Evolutionary conservation across 2,888 invertebrate species (phyloP).

Genomic region (Orchesella flavescens): DNA sequence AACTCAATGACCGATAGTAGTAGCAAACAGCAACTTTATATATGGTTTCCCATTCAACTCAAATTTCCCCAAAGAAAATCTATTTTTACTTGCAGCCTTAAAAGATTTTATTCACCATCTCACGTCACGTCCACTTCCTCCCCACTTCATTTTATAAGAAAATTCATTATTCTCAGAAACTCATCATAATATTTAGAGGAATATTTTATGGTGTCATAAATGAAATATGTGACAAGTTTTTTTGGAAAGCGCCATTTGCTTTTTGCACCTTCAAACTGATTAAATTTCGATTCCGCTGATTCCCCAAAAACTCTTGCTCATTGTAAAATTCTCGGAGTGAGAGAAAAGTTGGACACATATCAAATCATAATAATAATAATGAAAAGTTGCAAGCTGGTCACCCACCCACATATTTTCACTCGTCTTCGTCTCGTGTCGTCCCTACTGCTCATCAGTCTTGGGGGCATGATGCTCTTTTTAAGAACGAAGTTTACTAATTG

Average conservation of each 20-base stretch:
- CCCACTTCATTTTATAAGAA: constrained; percentile 9
- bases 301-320: background rate
- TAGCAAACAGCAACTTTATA: background rate
- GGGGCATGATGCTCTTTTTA: background rate
- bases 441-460: too few species aligned
- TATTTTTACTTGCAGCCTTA: background rate
- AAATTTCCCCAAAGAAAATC: background rate
- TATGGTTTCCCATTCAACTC: too few species aligned
- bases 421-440: too few species aligned
- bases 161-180: background rate
- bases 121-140: background rate
- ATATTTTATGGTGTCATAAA: constrained; percentile 57
- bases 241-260: constrained; percentile 18
- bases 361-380: too few species aligned
- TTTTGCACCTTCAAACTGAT: background rate
- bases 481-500: constrained; percentile 13
- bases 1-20: background rate
- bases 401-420: too few species aligned
- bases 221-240: constrained; percentile 57
- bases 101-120: too few species aligned
- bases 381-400: too few species aligned
- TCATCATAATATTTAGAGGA: background rate
- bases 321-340: too few species aligned
- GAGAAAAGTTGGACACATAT: too few species aligned
- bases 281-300: background rate